Evolutionary conservation across 2,113 vertebrate genomes (phyloP).

Genomic region (Plotosus lineatus): DNA sequence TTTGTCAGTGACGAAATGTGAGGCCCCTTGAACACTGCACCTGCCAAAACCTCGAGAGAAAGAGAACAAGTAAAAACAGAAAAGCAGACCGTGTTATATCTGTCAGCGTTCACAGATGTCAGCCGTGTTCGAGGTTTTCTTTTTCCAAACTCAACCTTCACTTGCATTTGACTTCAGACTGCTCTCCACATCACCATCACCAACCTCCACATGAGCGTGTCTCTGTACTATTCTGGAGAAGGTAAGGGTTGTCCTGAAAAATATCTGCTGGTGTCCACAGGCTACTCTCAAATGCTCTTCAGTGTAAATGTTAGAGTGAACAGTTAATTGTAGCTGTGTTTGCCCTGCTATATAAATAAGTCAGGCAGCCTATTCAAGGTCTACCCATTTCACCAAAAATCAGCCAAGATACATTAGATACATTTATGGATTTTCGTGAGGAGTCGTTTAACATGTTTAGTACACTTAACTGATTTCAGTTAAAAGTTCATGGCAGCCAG

Average conservation of each 20-base stretch:
- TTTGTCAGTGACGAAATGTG: not conserved
- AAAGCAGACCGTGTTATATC: not conserved
- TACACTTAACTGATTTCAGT: too few relatives aligned
- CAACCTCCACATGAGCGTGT: not conserved
- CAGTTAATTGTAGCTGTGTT: too few relatives aligned
- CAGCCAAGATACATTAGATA: too few relatives aligned
- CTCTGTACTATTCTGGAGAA: not conserved
- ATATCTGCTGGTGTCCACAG: too few relatives aligned
- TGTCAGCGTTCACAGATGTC: not conserved
- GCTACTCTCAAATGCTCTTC: too few relatives aligned
- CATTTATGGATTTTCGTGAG: too few relatives aligned
- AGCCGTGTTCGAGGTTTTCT: not conserved
- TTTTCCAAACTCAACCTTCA: not conserved
- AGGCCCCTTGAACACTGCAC: not conserved
- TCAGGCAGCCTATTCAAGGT: too few relatives aligned
- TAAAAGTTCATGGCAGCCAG: not conserved
- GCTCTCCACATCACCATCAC: too few relatives aligned
- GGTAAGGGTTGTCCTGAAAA: not conserved
- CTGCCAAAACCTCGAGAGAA: slow-evolving; percentile 8
- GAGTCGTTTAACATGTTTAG: too few relatives aligned
- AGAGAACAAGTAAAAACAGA: slow-evolving; percentile 7
- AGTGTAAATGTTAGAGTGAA: too few relatives aligned
- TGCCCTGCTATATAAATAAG: too few relatives aligned
- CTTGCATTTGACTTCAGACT: not conserved
- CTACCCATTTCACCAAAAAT: too few relatives aligned